Base-by-base conservation (phyloP, 1,140 invertebrate species). In the Diorhabda sublineata region DNA sequence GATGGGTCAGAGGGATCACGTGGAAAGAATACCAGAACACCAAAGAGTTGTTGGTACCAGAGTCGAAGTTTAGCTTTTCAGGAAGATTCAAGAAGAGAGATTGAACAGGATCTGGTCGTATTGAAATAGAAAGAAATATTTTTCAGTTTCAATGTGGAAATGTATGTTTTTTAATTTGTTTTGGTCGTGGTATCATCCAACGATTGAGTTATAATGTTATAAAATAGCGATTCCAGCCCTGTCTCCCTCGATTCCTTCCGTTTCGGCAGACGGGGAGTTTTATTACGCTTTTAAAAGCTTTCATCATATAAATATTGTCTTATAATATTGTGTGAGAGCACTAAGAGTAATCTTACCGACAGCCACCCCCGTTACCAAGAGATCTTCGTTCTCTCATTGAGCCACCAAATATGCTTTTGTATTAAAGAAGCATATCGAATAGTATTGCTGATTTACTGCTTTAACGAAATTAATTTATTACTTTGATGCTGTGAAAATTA, bases 251-350 rank as follows among this genome's bases (percentile, higher is more conserved):
- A 7, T 43, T 42, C 59, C 11, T 61, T 42, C 26, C 26, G 11
- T 9, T 43, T 8, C 26, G 42, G 42, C 59, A 66, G 42, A 66
- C 7, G 62, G 69, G 71, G 57, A 61, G 69, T 73, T 73, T 73
- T 73, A 73, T 73, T 71, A 69, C 69, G 69, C 72, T 73, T 73
- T 73, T 73, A 73, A 73, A 73, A 61, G 72, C 72, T 73, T 73
- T 73, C 69, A 69, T 73, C 72, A 73, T 73, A 73, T 73, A 73
- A 73, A 73, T 73, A 73, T 73, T 73, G 72, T 73, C 72, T 73
- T 73, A 73, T 73, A 73, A 73, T 73, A 73, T 73, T 63, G 58
- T 64, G 64, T 59, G 66, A 67, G 68, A 61, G 69, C 69, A 57
- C 67, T 59, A 42, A 73, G 56, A 61, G 69, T 69, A 73, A 67